A percentile compares a stretch with the other conserved stretches of the same genome.
Evolutionary conservation across 2,797 vertebrate species (phyloP).

Genomic region (Ctenosaura bakeri): DNA sequence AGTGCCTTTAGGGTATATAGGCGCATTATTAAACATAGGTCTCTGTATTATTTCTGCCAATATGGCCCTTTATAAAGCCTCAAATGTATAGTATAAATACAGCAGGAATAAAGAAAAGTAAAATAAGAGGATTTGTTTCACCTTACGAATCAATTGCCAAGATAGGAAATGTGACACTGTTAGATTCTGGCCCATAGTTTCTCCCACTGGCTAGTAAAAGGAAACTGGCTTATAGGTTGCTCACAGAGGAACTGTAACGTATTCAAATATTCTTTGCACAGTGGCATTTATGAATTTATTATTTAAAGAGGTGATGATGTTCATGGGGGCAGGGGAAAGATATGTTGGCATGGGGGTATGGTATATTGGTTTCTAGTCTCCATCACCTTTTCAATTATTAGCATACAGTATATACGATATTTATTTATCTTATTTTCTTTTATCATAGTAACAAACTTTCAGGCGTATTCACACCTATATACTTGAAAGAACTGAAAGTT

Average conservation of each 20-base stretch:
- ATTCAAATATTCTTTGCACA: too few relatives aligned
- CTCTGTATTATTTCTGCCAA: not conserved
- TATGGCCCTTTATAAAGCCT: not conserved
- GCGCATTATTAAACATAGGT: not conserved
- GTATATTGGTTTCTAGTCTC: not conserved
- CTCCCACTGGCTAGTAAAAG: too few relatives aligned
- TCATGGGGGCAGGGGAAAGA: not conserved
- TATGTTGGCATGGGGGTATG: not conserved
- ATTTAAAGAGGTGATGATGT: not conserved
- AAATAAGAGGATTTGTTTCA: too few relatives aligned
- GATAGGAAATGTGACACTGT: too few relatives aligned
- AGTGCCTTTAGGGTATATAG: not conserved
- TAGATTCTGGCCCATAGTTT: too few relatives aligned
- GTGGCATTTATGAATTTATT: not conserved
- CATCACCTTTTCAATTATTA: constrained; percentile 11
- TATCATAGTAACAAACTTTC: constrained; percentile 86
- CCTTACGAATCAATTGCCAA: too few relatives aligned
- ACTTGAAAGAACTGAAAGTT: constrained; percentile 87
- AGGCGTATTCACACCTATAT: constrained; percentile 77
- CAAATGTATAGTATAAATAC: too few relatives aligned
- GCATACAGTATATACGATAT: not conserved
- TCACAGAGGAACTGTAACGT: too few relatives aligned
- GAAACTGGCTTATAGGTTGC: too few relatives aligned
- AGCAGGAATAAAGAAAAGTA: too few relatives aligned
- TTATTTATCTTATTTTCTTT: constrained; percentile 39